Conservation (phyloP, 64 coral and sea anemone genomes). For the Hydrozoanthus tunicans region DNA sequence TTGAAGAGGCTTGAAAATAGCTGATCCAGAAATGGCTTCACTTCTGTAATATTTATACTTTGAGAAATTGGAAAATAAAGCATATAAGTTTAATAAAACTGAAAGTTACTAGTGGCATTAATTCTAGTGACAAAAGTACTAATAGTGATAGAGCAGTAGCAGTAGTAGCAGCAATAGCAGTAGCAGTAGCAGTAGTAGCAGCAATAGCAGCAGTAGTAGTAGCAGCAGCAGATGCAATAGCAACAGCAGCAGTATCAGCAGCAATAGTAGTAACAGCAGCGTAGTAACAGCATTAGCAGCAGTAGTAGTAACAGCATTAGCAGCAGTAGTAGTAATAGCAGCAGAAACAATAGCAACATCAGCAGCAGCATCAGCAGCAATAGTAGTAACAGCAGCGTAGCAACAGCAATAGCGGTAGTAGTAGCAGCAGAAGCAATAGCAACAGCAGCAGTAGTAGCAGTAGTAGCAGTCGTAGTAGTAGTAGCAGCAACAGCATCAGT, state of each 20-base stretch:
- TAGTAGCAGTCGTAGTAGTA: not conserved
- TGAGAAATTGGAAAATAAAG: not conserved
- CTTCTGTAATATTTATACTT: conserved; percentile 76
- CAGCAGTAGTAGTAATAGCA: too few species aligned
- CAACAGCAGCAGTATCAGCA: too few species aligned
- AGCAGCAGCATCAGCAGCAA: too few species aligned
- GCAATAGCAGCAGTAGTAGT: too few species aligned
- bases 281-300: not conserved
- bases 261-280: too few species aligned
- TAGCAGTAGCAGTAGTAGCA: not conserved
- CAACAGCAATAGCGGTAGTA: not conserved
- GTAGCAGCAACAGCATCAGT: too few species aligned
- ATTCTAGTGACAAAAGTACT: not conserved
- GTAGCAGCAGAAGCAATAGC: not conserved
- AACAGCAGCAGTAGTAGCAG: not conserved
- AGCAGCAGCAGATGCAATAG: too few species aligned
- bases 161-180: not conserved
- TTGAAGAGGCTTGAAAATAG: conserved; percentile 78
- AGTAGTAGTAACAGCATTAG: not conserved
- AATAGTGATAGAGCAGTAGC: not conserved
- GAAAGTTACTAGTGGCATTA: not conserved
- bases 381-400: too few species aligned
- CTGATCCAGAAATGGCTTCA: conserved; percentile 65
- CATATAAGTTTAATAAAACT: not conserved
- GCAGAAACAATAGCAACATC: too few species aligned